Base-by-base conservation (phyloP, 2,888 invertebrate genomes). In the Scaptomyza caliginosa region DNA sequence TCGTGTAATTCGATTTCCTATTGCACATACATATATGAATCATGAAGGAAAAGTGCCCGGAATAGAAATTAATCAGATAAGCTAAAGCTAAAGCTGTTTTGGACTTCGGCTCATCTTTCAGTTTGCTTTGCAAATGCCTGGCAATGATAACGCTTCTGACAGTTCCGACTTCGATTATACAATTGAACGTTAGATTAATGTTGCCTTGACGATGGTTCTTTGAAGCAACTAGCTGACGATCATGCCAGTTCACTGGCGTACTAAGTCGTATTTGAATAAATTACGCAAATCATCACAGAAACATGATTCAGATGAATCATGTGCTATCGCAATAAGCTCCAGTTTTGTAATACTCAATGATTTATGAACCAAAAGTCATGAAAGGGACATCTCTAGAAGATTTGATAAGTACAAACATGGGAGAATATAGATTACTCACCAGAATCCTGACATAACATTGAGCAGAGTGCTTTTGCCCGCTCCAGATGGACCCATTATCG, bases 401-500 rank as follows among this genome's bases (percentile, higher is more conserved):
- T n/a, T n/a, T n/a, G n/a, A n/a, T n/a, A n/a, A n/a, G n/a, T n/a
- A n/a, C n/a, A n/a, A n/a, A n/a, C n/a, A 40, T 4, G 19, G 19
- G 21, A 8, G 17, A 8, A 8, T 11, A 3, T n/a, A 19, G 8
- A 17, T 28, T 16, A 94, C 95, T 94, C 92, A 98, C 98, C 95
- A 97, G 93, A 97, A 98, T 90, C 98, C 98, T 10, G 98, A 97
- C 72, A 98, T 94, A 79, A 98, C 98, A 90, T 98, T 98, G 89
- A 98, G 95, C 19, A 98, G 93, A 0, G 98, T 98, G 46, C 97
- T 97, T 92, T 98, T 98, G 77, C 98, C 97, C 50, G 97, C 98
- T 28, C 98, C 98, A 0, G 98, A 98, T 24, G 98, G 98, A 8
- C 98, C 98, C 98, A 98, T 98, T 89, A 98, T 98, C 77, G 98